phyloP scores from a whole-genome alignment of 2,113 vertebrate genomes.

The Oophaga pumilio region DNA sequence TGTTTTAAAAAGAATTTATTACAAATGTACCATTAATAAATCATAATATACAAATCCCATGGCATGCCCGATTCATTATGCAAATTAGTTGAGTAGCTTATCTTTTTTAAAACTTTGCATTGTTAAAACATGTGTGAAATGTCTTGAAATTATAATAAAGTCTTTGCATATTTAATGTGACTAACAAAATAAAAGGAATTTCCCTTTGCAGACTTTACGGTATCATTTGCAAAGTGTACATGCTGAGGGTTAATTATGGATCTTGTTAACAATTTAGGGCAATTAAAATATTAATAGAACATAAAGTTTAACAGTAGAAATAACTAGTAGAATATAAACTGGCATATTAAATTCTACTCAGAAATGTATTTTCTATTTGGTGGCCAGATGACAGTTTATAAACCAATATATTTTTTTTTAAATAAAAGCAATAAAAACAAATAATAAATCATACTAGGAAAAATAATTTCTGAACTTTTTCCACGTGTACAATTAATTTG shows the following conservation, averaged over 20 bases:
- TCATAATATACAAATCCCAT: slow-evolving; percentile 47
- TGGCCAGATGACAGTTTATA: too few relatives aligned
- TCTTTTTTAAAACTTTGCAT: slow-evolving; percentile 29
- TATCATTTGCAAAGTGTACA: not conserved
- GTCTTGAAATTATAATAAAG: slow-evolving; percentile 35
- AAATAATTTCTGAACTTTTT: too few relatives aligned
- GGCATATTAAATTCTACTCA: too few relatives aligned
- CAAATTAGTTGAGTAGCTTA: slow-evolving; percentile 25
- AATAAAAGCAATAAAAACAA: too few relatives aligned
- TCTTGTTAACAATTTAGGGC: not conserved
- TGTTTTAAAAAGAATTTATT: slow-evolving; percentile 31
- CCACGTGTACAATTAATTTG: too few relatives aligned
- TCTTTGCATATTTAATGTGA: slow-evolving; percentile 33
- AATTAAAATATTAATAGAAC: not conserved
- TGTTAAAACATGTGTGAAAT: slow-evolving; percentile 53
- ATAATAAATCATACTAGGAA: too few relatives aligned
- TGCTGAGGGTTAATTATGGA: slow-evolving; percentile 1
- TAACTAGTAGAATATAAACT: too few relatives aligned
- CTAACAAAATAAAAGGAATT: slow-evolving; percentile 25
- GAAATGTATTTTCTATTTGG: too few relatives aligned
- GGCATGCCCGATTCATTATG: slow-evolving; percentile 19
- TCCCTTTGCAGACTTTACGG: not conserved
- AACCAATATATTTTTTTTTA: too few relatives aligned
- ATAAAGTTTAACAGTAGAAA: not conserved
- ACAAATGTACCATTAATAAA: slow-evolving; percentile 51